These are phyloP conservation scores for Eristalis arbustorum DNA, from an alignment of 2,888 invertebrate genomes.

Conservation along the genomic window DNA sequence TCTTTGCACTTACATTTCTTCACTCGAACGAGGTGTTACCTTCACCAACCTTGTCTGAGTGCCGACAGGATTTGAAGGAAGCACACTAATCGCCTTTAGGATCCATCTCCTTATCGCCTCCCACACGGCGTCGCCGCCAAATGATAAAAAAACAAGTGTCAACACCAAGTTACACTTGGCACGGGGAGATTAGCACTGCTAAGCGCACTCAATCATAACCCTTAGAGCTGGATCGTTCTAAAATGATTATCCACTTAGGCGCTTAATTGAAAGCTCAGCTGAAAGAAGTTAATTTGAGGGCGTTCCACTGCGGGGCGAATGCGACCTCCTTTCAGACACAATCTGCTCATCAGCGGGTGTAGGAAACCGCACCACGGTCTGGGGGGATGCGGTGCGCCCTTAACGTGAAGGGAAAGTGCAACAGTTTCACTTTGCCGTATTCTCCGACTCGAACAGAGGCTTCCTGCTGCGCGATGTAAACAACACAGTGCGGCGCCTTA, in stretches of 20 bases:
- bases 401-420: slow-evolving; percentile 14
- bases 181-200: slow-evolving; percentile 29
- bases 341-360: background rate
- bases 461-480: background rate
- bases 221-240: slow-evolving; percentile 29
- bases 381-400: background rate
- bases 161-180: slow-evolving; percentile 22
- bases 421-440: slow-evolving; percentile 25
- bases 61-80: too few relatives aligned
- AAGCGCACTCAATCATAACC: slow-evolving; percentile 27
- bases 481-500: background rate
- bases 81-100: too few relatives aligned
- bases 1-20: too few relatives aligned
- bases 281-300: slow-evolving; percentile 23
- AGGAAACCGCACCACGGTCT: background rate
- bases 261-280: slow-evolving; percentile 43
- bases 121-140: background rate
- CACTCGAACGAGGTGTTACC: too few relatives aligned
- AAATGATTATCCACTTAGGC: slow-evolving; percentile 40
- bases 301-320: slow-evolving; percentile 5
- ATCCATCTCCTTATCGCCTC: background rate
- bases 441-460: slow-evolving; percentile 15
- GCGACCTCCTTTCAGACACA: slow-evolving; percentile 6
- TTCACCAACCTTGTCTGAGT: too few relatives aligned
- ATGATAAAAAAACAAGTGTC: background rate